Evolutionary conservation across 2,888 invertebrate species (phyloP).

Genomic region (Hanleya hanleyi): DNA sequence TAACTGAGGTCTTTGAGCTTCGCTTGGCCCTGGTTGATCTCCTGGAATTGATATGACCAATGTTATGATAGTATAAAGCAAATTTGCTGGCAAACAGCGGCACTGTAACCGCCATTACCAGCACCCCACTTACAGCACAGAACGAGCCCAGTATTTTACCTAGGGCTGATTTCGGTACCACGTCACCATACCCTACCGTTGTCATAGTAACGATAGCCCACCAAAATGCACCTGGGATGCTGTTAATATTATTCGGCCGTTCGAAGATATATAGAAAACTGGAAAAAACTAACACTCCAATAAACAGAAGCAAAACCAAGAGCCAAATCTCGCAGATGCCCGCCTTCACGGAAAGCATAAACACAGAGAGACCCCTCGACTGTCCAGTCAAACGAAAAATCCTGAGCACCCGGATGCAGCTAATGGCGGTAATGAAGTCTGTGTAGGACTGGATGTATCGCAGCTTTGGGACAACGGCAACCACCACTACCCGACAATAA

Average conservation of each 20-base stretch:
- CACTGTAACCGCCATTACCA: neutral
- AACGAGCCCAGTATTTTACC: neutral
- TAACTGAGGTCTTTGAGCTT: too few species aligned
- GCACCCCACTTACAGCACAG: slow-evolving; percentile 1
- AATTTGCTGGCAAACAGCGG: slow-evolving; percentile 1
- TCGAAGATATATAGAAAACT: slow-evolving; percentile 57
- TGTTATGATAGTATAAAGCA: neutral
- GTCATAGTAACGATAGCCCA: slow-evolving; percentile 6
- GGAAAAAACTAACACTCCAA: slow-evolving; percentile 59
- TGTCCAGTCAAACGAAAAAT: slow-evolving; percentile 55
- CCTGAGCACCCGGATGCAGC: slow-evolving; percentile 55
- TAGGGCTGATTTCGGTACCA: neutral
- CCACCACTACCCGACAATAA: slow-evolving; percentile 47
- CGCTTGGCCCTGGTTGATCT: too few species aligned
- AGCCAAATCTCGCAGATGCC: slow-evolving; percentile 56
- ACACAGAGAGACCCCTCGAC: slow-evolving; percentile 58
- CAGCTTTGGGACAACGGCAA: slow-evolving; percentile 36
- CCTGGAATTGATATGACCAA: too few species aligned
- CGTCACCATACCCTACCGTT: slow-evolving; percentile 3
- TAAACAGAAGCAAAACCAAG: slow-evolving; percentile 52
- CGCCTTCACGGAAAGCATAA: slow-evolving; percentile 55
- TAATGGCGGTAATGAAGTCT: slow-evolving; percentile 52
- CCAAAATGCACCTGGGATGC: neutral
- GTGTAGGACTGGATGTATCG: slow-evolving; percentile 46
- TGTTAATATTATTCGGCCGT: neutral